These are phyloP conservation scores for Cercopithecus diana DNA, from an alignment of 2,797 vertebrate genomes.

Conservation along the genomic window DNA sequence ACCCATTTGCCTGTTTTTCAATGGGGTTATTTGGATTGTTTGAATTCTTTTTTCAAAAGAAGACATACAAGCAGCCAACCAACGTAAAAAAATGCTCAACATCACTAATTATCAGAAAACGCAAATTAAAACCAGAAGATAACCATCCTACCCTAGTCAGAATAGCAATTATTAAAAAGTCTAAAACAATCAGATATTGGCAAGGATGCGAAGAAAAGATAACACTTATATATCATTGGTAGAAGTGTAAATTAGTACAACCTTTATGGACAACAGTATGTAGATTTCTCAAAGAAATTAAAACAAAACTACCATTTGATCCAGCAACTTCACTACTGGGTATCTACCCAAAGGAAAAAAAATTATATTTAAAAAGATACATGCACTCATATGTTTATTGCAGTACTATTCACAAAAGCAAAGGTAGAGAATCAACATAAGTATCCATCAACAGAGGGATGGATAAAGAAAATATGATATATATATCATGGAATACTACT, in stretches of 20 bases:
- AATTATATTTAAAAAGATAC: background rate
- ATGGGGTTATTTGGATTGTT: background rate
- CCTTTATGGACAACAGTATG: background rate
- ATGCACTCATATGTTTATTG: background rate
- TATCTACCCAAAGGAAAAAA: background rate
- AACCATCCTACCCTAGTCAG: background rate
- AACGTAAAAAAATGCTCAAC: background rate
- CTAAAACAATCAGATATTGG: background rate
- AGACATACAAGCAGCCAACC: background rate
- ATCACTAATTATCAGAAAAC: background rate
- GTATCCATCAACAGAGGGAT: background rate
- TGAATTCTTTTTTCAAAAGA: background rate
- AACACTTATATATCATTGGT: background rate
- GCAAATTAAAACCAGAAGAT: background rate
- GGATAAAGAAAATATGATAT: background rate
- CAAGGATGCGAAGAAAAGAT: background rate
- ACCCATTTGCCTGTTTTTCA: background rate
- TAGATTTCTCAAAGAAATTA: background rate
- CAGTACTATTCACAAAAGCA: background rate
- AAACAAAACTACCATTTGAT: background rate
- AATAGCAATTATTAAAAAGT: background rate
- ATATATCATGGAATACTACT: background rate
- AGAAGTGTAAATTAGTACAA: background rate
- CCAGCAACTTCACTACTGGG: background rate
- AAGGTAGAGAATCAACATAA: background rate